phyloP scores from a whole-genome alignment of 1,140 invertebrate species.

The Cheumatopsyche charites region DNA sequence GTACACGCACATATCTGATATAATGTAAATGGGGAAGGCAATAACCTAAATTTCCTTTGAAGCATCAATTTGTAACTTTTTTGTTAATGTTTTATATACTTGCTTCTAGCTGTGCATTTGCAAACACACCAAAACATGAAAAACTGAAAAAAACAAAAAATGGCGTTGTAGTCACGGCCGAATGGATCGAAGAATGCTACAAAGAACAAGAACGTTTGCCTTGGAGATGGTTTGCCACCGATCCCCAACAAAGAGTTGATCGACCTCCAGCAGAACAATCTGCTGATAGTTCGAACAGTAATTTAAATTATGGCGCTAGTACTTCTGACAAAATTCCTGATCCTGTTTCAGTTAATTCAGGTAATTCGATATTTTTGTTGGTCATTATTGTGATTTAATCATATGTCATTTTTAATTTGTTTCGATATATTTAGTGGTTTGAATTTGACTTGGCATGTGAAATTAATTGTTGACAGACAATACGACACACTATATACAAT shows the following conservation, averaged over 20 bases:
- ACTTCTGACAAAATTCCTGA: not conserved
- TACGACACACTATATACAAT: too few relatives aligned
- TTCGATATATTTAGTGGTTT: too few relatives aligned
- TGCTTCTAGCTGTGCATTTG: constrained; percentile 79
- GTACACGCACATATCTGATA: too few relatives aligned
- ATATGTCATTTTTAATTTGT: too few relatives aligned
- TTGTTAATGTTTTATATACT: too few relatives aligned
- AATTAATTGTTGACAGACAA: too few relatives aligned
- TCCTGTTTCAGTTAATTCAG: not conserved
- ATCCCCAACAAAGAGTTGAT: constrained; percentile 49
- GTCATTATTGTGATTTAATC: too few relatives aligned
- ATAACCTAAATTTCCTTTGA: too few relatives aligned
- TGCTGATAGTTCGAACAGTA: not conserved
- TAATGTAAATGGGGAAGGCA: too few relatives aligned
- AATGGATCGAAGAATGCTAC: constrained; percentile 79
- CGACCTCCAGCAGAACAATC: not conserved
- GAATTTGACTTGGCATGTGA: too few relatives aligned
- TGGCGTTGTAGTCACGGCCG: constrained; percentile 73
- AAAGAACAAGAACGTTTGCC: constrained; percentile 68
- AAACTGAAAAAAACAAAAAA: constrained; percentile 60
- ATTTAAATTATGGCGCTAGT: not conserved
- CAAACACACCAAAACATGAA: constrained; percentile 86
- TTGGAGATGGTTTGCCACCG: constrained; percentile 72
- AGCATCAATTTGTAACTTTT: constrained; percentile 40
- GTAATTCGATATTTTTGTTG: not conserved